Base-by-base conservation (phyloP, 2,113 vertebrate species). In the Geothlypis trichas region DNA sequence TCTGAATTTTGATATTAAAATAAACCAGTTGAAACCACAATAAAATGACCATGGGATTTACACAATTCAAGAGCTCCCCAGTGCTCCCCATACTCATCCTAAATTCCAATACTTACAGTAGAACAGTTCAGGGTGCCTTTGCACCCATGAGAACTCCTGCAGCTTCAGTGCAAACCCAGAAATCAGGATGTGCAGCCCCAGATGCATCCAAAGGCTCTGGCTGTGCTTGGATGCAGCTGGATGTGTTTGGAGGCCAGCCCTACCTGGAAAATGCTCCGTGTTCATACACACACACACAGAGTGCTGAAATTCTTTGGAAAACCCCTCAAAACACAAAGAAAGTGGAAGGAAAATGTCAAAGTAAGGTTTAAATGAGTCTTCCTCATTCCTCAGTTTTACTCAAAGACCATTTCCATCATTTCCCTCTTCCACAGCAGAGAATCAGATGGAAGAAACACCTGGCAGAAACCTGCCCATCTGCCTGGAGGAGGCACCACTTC, bases 71-170 rank as follows among this genome's bases (percentile, higher is more conserved):
- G 61, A 82, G 41, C 39, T 77, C 69, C 19, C 4, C 17, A 93
- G 66, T 2, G 22, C 46, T 28, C 28, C 51, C n/a, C 24, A 10
- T 6, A 30, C 11, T 61, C n/a, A 33, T 22, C 21, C 35, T 15
- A 31, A 79, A 65, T 33, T 77, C 54, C 87, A 55, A 22, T 11
- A 59, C 30, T 90, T 61, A 21, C 28, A 71, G 30, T 0, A 13
- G 23, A 57, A 8, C 15, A 68, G 55, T 2, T 30, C 35, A n/a
- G 76, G 14, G 17, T 26, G 57, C 15, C 61, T 61, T 23, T 33
- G 58, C 41, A 42, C 13, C 33, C 23, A 31, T 0, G 3, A 73
- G 24, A 44, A 26, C 51, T 12, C 8, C 2, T 3, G 33, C 26
- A 49, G 71, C 30, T 52, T 46, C 69, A 57, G 0, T 3, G 33